phyloP scores from a whole-genome alignment of 2,113 vertebrate species.

The Beaufortia kweichowensis region DNA sequence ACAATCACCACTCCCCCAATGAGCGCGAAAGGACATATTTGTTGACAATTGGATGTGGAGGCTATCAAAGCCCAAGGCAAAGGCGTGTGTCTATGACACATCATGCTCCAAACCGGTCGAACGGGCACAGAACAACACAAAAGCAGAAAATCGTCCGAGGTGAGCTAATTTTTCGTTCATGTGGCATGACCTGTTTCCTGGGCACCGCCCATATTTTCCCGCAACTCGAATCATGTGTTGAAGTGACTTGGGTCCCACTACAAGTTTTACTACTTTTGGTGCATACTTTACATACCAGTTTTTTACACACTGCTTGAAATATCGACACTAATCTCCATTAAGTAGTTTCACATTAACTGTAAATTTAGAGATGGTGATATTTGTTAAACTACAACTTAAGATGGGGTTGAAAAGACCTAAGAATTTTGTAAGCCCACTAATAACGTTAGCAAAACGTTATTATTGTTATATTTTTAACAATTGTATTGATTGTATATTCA shows the following conservation, averaged over 20 bases:
- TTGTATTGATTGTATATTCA: no score
- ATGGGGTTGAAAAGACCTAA: not conserved
- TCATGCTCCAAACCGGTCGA: constrained; percentile 41
- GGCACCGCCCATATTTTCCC: not conserved
- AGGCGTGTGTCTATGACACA: constrained; percentile 21
- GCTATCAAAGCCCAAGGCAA: constrained; percentile 4
- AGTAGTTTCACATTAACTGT: not conserved
- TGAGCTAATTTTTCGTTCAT: constrained; percentile 27
- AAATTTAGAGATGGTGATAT: not conserved
- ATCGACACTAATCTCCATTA: not conserved
- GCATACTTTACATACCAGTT: not conserved
- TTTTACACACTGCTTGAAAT: not conserved
- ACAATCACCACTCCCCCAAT: not conserved
- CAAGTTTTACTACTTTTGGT: not conserved
- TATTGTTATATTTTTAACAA: no score
- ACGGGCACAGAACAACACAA: constrained; percentile 10
- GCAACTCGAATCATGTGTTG: not conserved
- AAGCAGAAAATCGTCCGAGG: not conserved
- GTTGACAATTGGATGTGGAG: constrained; percentile 30
- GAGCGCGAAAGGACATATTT: constrained; percentile 29
- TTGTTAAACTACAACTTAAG: not conserved
- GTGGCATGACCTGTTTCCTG: constrained; percentile 1
- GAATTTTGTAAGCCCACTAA: not conserved
- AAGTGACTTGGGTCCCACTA: not conserved
- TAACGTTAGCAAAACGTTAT: not conserved